A percentile compares a stretch with the other conserved stretches of the same genome.
phyloP scores from a whole-genome alignment of 2,888 invertebrate genomes.

The Rotaria socialis region DNA sequence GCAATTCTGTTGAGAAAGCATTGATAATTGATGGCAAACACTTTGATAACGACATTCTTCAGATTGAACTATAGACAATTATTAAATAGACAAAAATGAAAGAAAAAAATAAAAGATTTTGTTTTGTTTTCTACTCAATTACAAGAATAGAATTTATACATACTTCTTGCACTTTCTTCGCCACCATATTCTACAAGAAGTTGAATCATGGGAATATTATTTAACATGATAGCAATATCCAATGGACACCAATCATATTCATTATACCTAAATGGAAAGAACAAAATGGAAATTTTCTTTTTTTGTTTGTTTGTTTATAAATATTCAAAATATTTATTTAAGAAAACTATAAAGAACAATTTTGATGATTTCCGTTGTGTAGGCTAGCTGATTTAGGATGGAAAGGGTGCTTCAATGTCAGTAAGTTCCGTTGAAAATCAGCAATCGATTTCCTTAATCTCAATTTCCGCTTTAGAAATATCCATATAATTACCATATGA shows the following conservation, averaged over 20 bases:
- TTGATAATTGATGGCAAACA: background rate
- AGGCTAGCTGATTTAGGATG: too few species aligned
- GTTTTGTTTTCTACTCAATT: too few species aligned
- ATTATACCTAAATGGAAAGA: background rate
- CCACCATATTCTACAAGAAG: background rate
- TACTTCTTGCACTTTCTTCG: background rate
- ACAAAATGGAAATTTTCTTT: background rate
- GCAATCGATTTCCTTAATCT: background rate
- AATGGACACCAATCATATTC: slow-evolving; percentile 37
- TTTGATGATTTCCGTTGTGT: background rate
- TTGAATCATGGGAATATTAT: slow-evolving; percentile 17
- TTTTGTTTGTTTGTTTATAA: background rate
- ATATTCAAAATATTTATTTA: background rate
- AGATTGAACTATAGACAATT: background rate
- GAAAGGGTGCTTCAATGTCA: background rate
- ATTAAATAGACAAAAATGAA: too few species aligned
- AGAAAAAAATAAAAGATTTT: too few species aligned
- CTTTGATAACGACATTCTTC: slow-evolving; percentile 25
- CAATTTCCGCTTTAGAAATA: background rate
- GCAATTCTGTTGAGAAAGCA: background rate
- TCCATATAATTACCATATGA: background rate
- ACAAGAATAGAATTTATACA: too few species aligned
- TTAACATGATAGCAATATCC: slow-evolving; percentile 17
- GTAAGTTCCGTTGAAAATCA: background rate
- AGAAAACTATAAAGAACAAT: background rate